Evolutionary conservation across 2,888 invertebrate species (phyloP).

Genomic region (Zygothrica quintamaculata): DNA sequence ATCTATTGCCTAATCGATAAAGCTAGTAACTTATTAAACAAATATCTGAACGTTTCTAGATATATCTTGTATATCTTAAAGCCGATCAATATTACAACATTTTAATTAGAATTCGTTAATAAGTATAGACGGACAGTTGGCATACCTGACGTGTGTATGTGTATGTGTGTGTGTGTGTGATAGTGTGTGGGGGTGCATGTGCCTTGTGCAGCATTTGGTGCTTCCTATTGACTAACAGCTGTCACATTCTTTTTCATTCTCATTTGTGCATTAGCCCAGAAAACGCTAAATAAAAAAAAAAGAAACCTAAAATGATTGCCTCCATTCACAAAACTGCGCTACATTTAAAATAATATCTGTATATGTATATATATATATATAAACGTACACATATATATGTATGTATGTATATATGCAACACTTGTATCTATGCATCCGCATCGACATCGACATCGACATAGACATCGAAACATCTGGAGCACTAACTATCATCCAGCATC

Average conservation of each 20-base stretch:
- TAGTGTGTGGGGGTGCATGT: slow-evolving; percentile 9
- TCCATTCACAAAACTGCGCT: slow-evolving; percentile 51
- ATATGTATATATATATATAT: slow-evolving; percentile 36
- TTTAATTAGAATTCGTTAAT: background rate
- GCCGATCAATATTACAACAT: no score
- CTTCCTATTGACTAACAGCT: slow-evolving; percentile 67
- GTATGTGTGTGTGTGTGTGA: slow-evolving; percentile 5
- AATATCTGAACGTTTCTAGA: no score
- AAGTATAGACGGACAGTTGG: background rate
- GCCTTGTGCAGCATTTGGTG: slow-evolving; percentile 27
- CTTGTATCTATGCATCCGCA: slow-evolving; percentile 25
- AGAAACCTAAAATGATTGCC: slow-evolving; percentile 45
- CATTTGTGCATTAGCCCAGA: slow-evolving; percentile 58
- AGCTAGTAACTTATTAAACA: no score
- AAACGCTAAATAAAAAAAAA: slow-evolving; percentile 21
- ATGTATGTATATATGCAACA: slow-evolving; percentile 34
- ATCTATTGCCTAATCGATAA: no score
- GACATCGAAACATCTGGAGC: slow-evolving; percentile 68
- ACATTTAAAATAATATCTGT: slow-evolving; percentile 28
- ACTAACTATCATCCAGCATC: slow-evolving; percentile 62
- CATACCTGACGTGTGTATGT: background rate
- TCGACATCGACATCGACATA: slow-evolving; percentile 48
- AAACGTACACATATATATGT: slow-evolving; percentile 24
- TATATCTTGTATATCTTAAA: no score
- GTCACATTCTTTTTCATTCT: slow-evolving; percentile 63